These are phyloP conservation scores for Mythimna impura DNA, from an alignment of 2,888 invertebrate genomes.

Conservation along the genomic window DNA sequence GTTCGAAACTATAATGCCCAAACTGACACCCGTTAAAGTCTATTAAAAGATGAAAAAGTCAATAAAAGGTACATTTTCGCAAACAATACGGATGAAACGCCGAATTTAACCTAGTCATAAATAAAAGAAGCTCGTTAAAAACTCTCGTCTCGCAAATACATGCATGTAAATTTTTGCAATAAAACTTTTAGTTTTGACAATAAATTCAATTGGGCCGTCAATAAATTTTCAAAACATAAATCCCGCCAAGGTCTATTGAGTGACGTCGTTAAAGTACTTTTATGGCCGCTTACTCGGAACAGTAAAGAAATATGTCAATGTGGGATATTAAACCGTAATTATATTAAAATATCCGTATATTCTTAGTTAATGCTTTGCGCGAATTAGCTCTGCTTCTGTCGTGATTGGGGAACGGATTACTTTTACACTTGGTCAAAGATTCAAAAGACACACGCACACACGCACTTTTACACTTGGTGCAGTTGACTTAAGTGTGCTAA, in stretches of 20 bases:
- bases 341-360: constrained; percentile 49
- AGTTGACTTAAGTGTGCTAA: constrained; percentile 27
- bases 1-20: background rate
- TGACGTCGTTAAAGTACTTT: constrained; percentile 78
- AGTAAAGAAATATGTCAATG: constrained; percentile 71
- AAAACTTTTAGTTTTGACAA: constrained; percentile 82
- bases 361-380: constrained; percentile 34
- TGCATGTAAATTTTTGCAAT: constrained; percentile 74
- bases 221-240: constrained; percentile 85
- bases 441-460: too few relatives aligned
- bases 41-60: constrained; percentile 21
- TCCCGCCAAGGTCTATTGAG: constrained; percentile 77
- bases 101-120: constrained; percentile 45
- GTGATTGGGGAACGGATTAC: constrained; percentile 26
- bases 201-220: constrained; percentile 83
- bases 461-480: background rate
- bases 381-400: constrained; percentile 23
- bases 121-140: constrained; percentile 64
- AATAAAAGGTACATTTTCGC: constrained; percentile 26
- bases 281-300: constrained; percentile 73
- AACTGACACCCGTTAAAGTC: constrained; percentile 7
- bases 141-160: constrained; percentile 59
- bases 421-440: constrained; percentile 1
- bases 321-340: constrained; percentile 62
- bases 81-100: constrained; percentile 26